Conservation (phyloP, 2,113 vertebrate species). For the Siniperca chuatsi region DNA sequence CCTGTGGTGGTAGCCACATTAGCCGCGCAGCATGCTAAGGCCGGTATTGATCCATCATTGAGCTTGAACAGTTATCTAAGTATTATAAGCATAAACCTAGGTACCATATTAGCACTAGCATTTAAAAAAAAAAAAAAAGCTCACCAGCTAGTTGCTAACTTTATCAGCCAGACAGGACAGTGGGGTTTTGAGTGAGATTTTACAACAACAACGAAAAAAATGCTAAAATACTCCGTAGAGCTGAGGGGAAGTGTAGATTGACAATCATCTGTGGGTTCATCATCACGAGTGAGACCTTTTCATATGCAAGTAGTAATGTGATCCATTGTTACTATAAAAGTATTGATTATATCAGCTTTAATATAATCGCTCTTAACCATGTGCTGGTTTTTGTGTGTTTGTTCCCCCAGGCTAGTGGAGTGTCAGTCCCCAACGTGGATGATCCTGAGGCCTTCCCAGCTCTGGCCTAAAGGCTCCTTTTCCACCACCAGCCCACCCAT, state of each 20-base stretch:
- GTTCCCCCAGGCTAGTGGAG: slow-evolving; percentile 88
- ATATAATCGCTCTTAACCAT: neutral
- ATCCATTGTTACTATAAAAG: no score
- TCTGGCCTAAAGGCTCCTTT: slow-evolving; percentile 89
- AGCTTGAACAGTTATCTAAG: no score
- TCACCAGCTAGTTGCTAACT: no score
- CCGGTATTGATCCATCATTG: no score
- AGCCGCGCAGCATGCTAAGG: no score
- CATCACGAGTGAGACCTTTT: neutral
- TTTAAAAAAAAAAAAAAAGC: no score
- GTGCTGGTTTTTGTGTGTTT: slow-evolving; percentile 62
- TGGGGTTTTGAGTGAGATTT: no score
- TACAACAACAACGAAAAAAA: no score
- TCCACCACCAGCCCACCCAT: slow-evolving; percentile 88
- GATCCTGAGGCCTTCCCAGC: slow-evolving; percentile 99
- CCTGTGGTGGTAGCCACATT: no score
- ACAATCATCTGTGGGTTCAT: neutral
- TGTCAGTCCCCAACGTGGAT: slow-evolving; percentile 97
- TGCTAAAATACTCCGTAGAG: neutral
- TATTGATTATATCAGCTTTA: neutral
- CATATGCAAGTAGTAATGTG: neutral
- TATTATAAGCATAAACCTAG: no score
- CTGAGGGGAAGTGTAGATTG: neutral
- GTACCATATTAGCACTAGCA: no score
- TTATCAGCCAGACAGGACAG: no score